These are phyloP conservation scores for Gopherus evgoodei DNA, from an alignment of 2,113 vertebrate genomes.

Conservation along the genomic window DNA sequence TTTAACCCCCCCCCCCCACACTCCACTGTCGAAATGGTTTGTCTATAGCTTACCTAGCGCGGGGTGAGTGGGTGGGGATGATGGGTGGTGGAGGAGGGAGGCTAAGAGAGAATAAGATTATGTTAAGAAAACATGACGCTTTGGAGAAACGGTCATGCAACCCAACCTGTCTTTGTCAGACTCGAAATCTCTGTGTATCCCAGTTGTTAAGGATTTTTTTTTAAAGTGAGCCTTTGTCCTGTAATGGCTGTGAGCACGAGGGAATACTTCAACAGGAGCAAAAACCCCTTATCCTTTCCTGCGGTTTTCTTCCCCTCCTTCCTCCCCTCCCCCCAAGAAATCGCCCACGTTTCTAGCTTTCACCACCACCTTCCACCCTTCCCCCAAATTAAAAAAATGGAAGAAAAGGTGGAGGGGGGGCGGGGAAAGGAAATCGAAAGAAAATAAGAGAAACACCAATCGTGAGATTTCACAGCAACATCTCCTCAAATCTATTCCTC, in stretches of 20 bases:
- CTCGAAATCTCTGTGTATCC: constrained; percentile 48
- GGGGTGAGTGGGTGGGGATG: constrained; percentile 59
- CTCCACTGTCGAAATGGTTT: constrained; percentile 61
- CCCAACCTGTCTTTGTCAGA: constrained; percentile 54
- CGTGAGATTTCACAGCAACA: constrained; percentile 71
- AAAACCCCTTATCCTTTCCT: not conserved
- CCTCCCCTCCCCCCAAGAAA: constrained; percentile 36
- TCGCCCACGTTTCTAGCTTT: constrained; percentile 41
- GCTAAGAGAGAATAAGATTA: constrained; percentile 63
- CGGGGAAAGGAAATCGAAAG: constrained; percentile 58
- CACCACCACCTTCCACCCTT: constrained; percentile 29
- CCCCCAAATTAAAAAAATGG: constrained; percentile 43
- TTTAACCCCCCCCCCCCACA: constrained; percentile 1
- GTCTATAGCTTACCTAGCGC: constrained; percentile 56
- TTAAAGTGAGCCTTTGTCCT: constrained; percentile 33
- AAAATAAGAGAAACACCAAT: constrained; percentile 62
- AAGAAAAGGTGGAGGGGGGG: constrained; percentile 56
- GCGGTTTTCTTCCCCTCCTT: not conserved
- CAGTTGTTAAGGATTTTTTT: constrained; percentile 23
- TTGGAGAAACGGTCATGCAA: constrained; percentile 63
- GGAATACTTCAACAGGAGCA: constrained; percentile 17
- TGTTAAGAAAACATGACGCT: constrained; percentile 61
- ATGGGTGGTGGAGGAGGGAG: not conserved
- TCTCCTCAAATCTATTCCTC: constrained; percentile 48
- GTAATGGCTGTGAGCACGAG: constrained; percentile 21